A percentile compares a stretch with the other conserved stretches of the same genome.
phyloP scores from a whole-genome alignment of 2,888 invertebrate species.

The Tortrix viridana region DNA sequence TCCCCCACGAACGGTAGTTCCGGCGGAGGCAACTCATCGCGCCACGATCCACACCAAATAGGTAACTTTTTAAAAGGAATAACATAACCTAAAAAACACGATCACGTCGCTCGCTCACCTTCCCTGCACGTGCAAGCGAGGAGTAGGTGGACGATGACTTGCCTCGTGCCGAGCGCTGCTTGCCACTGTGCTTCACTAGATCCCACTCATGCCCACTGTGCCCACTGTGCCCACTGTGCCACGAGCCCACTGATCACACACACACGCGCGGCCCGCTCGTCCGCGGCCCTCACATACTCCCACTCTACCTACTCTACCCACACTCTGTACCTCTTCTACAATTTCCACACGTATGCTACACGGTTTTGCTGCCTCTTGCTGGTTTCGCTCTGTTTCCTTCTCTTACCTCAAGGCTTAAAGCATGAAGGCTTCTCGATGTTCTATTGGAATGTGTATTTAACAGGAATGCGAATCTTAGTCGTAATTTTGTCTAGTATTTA shows the following conservation, averaged over 20 bases:
- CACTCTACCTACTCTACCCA: conserved; percentile 46
- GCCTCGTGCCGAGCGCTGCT: conserved; percentile 53
- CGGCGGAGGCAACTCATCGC: conserved; percentile 59
- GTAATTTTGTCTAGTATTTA: conserved; percentile 41
- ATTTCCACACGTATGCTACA: conserved; percentile 44
- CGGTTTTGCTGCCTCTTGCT: conserved; percentile 43
- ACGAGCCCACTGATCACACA: no score
- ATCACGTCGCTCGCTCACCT: conserved; percentile 13
- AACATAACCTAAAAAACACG: not conserved
- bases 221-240: conserved; percentile 47
- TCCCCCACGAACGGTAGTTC: conserved; percentile 49
- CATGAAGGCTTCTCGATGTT: conserved; percentile 40
- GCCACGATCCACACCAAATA: not conserved
- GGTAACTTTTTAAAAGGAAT: not conserved
- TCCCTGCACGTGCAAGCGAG: conserved; percentile 4
- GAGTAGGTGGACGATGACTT: conserved; percentile 39
- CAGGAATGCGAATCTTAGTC: conserved; percentile 23
- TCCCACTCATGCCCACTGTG: conserved; percentile 43
- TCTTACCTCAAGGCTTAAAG: conserved; percentile 37
- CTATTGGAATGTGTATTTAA: conserved; percentile 23
- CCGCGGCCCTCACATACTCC: conserved; percentile 30
- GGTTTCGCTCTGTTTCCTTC: conserved; percentile 37
- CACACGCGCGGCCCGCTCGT: conserved; percentile 40
- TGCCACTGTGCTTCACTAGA: conserved; percentile 51
- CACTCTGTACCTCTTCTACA: conserved; percentile 44